A percentile compares a stretch with the other conserved stretches of the same genome.
Evolutionary conservation across 1,140 invertebrate species (phyloP).

Genomic region (Kradibia gibbosae): DNA sequence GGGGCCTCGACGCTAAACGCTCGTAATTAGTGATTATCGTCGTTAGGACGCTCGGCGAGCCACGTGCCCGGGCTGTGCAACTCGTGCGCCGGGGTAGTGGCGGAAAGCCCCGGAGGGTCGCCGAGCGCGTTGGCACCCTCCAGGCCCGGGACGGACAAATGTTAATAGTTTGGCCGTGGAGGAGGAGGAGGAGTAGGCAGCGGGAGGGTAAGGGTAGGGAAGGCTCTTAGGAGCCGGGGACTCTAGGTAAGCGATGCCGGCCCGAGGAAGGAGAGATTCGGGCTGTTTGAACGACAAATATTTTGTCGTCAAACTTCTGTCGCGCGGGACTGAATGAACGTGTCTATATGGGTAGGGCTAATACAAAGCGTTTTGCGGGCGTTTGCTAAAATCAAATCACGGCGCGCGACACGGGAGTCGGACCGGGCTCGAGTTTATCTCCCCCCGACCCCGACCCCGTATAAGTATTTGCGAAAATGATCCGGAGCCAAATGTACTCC

Average conservation of each 20-base stretch:
- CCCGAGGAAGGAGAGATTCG: slow-evolving; percentile 53
- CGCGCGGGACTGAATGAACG: slow-evolving; percentile 64
- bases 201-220: slow-evolving; percentile 38
- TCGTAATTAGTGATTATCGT: slow-evolving; percentile 72
- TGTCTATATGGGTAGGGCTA: slow-evolving; percentile 73
- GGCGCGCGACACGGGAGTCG: background rate
- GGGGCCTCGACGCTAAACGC: slow-evolving; percentile 65
- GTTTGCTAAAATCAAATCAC: slow-evolving; percentile 73
- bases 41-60: slow-evolving; percentile 60
- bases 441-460: too few relatives aligned
- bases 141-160: slow-evolving; percentile 49
- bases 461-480: slow-evolving; percentile 27
- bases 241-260: slow-evolving; percentile 56
- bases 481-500: background rate
- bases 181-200: background rate
- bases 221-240: slow-evolving; percentile 54
- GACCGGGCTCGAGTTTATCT: too few relatives aligned
- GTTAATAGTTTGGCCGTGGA: too few relatives aligned
- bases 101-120: background rate
- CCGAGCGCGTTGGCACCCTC: background rate
- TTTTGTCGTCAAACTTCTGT: slow-evolving; percentile 74
- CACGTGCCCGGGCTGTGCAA: slow-evolving; percentile 39
- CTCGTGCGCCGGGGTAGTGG: background rate
- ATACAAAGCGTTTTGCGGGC: slow-evolving; percentile 72
- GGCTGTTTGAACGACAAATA: slow-evolving; percentile 74